Percentiles rank a stretch among this genome's conserved stretches.
phyloP scores from a whole-genome alignment of 2,888 invertebrate species.

The Heteromyza rotundicornis region DNA sequence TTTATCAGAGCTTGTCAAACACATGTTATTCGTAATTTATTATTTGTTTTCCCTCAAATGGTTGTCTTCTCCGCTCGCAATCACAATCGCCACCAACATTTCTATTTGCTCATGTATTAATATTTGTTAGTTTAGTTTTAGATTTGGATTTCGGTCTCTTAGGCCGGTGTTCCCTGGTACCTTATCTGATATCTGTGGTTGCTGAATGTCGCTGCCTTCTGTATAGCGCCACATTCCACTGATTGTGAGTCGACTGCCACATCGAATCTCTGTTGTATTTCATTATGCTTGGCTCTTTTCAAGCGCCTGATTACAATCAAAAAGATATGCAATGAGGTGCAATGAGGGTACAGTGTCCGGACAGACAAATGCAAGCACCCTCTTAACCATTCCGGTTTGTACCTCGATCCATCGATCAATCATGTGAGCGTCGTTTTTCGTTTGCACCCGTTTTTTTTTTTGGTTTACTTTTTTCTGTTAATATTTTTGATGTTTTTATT shows the following conservation, averaged over 20 bases:
- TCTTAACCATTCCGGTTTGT: too few species aligned
- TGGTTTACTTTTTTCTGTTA: too few species aligned
- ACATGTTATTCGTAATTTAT: slow-evolving; percentile 20
- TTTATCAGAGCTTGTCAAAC: slow-evolving; percentile 19
- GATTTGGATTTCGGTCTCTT: background rate
- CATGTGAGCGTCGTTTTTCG: slow-evolving; percentile 1
- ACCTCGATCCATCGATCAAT: slow-evolving; percentile 22
- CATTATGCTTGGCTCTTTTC: background rate
- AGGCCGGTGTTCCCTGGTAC: too few species aligned
- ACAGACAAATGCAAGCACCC: too few species aligned
- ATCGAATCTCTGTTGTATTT: background rate
- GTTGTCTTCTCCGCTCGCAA: background rate
- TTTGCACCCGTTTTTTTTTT: background rate
- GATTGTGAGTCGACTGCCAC: background rate
- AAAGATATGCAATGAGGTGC: background rate
- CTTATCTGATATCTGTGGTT: too few species aligned
- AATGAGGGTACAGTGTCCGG: background rate
- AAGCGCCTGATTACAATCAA: background rate
- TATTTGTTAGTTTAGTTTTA: background rate
- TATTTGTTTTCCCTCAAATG: slow-evolving; percentile 11
- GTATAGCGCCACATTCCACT: too few species aligned
- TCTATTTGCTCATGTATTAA: too few species aligned
- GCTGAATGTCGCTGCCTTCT: too few species aligned
- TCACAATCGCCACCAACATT: background rate
- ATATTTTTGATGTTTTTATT: background rate